Conservation (phyloP, 2,888 invertebrate species). For the Philonicus albiceps region DNA sequence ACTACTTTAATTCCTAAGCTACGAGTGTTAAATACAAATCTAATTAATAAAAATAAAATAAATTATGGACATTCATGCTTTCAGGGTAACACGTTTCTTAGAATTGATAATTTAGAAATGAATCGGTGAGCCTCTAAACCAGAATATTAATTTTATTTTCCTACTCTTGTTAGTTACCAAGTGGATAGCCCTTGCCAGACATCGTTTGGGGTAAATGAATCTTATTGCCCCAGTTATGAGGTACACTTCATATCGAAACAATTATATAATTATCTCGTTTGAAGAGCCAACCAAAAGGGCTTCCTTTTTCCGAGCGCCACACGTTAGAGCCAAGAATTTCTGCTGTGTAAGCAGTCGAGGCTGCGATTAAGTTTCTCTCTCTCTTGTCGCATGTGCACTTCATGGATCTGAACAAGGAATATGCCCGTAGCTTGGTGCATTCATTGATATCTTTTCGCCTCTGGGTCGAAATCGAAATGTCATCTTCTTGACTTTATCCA, state of each 20-base stretch:
- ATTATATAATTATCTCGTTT: background rate
- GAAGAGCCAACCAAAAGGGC: background rate
- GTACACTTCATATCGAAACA: background rate
- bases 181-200: background rate
- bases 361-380: background rate
- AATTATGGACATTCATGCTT: too few relatives aligned
- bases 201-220: background rate
- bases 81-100: too few relatives aligned
- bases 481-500: background rate
- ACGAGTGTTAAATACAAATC: too few relatives aligned
- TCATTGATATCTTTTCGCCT: background rate
- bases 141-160: background rate
- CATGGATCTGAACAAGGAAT: background rate
- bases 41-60: too few relatives aligned
- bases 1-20: too few relatives aligned
- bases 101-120: too few relatives aligned
- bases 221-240: background rate
- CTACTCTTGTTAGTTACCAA: background rate
- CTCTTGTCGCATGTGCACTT: background rate
- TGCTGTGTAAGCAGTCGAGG: background rate
- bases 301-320: background rate
- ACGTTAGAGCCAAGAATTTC: background rate
- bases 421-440: background rate
- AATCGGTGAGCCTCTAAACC: background rate
- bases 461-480: background rate